Conservation (phyloP, 2,888 invertebrate species). For the Prosopocoilus inquinatus region DNA sequence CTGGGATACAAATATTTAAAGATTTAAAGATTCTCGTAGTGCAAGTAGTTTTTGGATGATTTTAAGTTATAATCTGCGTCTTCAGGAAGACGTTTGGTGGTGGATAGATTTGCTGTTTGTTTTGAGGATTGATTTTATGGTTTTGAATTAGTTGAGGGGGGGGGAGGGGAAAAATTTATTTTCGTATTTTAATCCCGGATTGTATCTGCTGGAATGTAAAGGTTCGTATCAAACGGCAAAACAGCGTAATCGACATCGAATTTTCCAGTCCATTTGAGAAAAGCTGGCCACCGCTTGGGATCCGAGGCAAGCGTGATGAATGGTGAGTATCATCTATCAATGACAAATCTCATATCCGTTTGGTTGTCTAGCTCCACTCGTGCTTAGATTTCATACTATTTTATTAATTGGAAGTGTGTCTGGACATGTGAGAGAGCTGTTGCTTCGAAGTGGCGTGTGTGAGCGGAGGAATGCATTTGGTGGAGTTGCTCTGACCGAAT, state of each 20-base stretch:
- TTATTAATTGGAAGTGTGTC: constrained; percentile 26
- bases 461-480: not conserved
- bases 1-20: too few species aligned
- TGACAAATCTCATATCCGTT: constrained; percentile 50
- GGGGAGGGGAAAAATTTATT: too few species aligned
- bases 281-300: constrained; percentile 36
- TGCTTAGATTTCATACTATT: constrained; percentile 30
- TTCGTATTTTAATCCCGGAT: not conserved
- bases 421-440: not conserved
- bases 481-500: not conserved
- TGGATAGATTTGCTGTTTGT: too few species aligned
- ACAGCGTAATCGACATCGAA: constrained; percentile 39
- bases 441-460: not conserved
- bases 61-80: too few species aligned
- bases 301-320: constrained; percentile 41
- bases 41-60: too few species aligned
- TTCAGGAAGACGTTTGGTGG: too few species aligned
- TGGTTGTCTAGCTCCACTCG: constrained; percentile 33
- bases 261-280: constrained; percentile 45
- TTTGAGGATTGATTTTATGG: too few species aligned
- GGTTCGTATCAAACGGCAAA: constrained; percentile 12
- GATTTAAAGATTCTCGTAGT: too few species aligned
- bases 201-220: constrained; percentile 1
- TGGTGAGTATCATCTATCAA: constrained; percentile 50
- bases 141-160: too few species aligned